These are phyloP conservation scores for Recurvirostra avosetta DNA, from an alignment of 2,113 vertebrate species.

Conservation along the genomic window DNA sequence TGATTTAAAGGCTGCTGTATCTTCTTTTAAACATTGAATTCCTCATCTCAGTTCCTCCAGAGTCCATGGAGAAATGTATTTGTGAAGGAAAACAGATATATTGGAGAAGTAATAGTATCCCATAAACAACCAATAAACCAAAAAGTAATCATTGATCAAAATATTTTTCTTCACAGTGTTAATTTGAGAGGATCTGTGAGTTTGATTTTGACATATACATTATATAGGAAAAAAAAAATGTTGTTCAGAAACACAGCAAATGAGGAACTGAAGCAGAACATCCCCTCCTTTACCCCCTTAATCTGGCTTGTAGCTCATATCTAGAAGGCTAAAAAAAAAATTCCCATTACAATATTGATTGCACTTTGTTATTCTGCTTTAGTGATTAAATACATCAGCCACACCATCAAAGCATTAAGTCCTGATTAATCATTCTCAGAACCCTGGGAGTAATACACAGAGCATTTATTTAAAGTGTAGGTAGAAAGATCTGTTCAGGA, in stretches of 20 bases:
- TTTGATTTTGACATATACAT: neutral
- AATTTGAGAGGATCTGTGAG: neutral
- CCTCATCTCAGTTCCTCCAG: neutral
- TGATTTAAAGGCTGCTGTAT: neutral
- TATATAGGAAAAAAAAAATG: neutral
- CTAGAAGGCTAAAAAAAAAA: neutral
- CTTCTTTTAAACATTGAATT: neutral
- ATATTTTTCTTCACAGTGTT: neutral
- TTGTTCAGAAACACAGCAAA: neutral
- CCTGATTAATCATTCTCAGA: slow-evolving; percentile 54
- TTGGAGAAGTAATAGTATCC: neutral
- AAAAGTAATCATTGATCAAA: slow-evolving; percentile 36
- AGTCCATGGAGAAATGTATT: neutral
- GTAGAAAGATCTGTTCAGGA: neutral
- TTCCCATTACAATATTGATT: slow-evolving; percentile 38
- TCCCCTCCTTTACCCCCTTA: neutral
- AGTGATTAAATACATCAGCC: slow-evolving; percentile 48
- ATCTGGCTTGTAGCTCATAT: neutral
- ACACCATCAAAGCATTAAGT: neutral
- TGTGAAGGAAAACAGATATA: neutral
- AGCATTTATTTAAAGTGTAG: slow-evolving; percentile 4
- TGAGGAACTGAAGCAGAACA: neutral
- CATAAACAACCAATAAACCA: neutral
- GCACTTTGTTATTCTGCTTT: slow-evolving; percentile 40
- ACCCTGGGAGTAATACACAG: neutral